Evolutionary conservation across 2,797 vertebrate species (phyloP), one percentile per base, ranked within the genome.

Genomic region (Acanthornis magna): DNA sequence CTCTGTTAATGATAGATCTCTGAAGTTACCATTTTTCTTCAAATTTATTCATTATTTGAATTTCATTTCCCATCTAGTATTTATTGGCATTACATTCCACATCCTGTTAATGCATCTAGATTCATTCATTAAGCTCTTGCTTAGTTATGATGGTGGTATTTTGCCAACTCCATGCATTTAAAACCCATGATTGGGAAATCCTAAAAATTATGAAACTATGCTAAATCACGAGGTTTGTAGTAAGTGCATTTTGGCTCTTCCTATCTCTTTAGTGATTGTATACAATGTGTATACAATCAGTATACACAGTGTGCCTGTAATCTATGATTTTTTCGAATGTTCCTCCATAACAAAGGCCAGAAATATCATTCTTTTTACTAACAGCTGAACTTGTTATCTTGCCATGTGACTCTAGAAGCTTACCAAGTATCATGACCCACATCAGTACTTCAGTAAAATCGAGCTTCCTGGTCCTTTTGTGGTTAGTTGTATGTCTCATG

Each of bases 1-100:
- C 57, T 91, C 53, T 87, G 3, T 79, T 94, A 38, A 63, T 65
- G 13, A 42, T 55, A 67, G 23, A 74, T 63, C 32, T 88, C 65
- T 77, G 57, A 80, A 85, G 58, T 85, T 19, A 71, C 18, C 0
- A 32, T 91, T 86, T 66, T 93, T 87, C 65, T 65, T 81, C 55
- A 76, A 60, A 67, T 74, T 12, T 92, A 77, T 85, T 93, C 36
- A 57, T 84, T 93, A 92, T 94, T 82, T 92, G 34, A 79, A 67
- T 85, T 89, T 85, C 11, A 67, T 79, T 96, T 92, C 55, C 48
- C 57, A 40, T 89, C 21, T 87, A 66, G 22, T 89, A 63, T 81
- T 93, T 95, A 79, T 88, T 86, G 70, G 58, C 74, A 47, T 79
- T 94, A 40, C 77, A 50, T 87, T 81, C 48, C 53, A 70, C 45